phyloP scores from a whole-genome alignment of 1,140 invertebrate genomes.

The Triops cancriformis region DNA sequence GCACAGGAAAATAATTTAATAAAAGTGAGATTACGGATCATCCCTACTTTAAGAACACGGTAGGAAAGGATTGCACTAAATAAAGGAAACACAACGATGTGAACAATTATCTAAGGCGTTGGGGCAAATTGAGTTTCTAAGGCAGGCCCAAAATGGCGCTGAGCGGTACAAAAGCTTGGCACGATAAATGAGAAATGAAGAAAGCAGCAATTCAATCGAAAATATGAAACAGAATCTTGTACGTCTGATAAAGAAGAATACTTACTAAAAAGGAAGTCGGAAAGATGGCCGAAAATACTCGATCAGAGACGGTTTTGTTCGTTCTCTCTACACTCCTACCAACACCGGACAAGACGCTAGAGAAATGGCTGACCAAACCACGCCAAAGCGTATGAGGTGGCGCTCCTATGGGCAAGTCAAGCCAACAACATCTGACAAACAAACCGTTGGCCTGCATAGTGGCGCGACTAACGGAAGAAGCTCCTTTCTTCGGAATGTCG shows the following conservation, averaged over 20 bases:
- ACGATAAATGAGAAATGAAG: neutral
- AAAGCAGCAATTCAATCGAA: neutral
- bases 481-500: neutral
- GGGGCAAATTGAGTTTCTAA: neutral
- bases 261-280: neutral
- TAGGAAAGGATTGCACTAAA: too few species aligned
- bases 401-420: neutral
- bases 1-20: neutral
- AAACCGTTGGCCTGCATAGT: slow-evolving; percentile 10
- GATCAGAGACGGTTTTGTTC: neutral
- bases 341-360: neutral
- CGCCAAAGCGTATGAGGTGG: neutral
- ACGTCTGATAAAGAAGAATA: neutral
- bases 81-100: too few species aligned
- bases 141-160: neutral
- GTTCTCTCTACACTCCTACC: neutral
- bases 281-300: too few species aligned
- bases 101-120: too few species aligned
- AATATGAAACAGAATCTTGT: neutral
- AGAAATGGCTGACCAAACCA: neutral
- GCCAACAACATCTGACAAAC: neutral
- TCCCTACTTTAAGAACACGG: too few species aligned
- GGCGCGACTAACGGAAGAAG: neutral
- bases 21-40: neutral
- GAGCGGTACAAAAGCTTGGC: neutral